phyloP scores from a whole-genome alignment of 1,140 invertebrate species.

The Himalopsyche phryganea region DNA sequence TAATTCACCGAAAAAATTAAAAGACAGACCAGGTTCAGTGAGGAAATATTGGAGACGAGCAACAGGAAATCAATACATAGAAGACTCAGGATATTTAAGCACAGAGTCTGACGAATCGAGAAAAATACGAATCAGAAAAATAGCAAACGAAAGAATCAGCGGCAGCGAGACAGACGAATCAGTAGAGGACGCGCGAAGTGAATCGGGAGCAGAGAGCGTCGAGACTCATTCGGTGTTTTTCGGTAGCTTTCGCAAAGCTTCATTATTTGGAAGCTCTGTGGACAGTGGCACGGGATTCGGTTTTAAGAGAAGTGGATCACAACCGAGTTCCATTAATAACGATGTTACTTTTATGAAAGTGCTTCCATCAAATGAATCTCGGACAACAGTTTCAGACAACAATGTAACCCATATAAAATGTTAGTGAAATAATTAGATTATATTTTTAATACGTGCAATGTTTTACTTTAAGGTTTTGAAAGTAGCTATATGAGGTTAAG shows the following conservation, averaged over 20 bases:
- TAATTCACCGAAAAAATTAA: conserved; percentile 11
- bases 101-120: conserved; percentile 65
- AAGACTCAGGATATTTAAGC: conserved; percentile 73
- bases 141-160: conserved; percentile 47
- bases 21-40: conserved; percentile 10
- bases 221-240: conserved; percentile 83
- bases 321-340: background rate
- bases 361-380: background rate
- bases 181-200: conserved; percentile 67
- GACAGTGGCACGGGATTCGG: conserved; percentile 29
- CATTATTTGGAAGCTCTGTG: conserved; percentile 22
- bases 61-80: conserved; percentile 37
- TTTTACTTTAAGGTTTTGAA: background rate
- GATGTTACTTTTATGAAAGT: background rate
- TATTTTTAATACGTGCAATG: conserved; percentile 8
- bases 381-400: background rate
- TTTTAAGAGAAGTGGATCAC: conserved; percentile 1
- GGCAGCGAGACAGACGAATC: conserved; percentile 57
- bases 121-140: conserved; percentile 41
- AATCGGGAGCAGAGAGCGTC: conserved; percentile 78
- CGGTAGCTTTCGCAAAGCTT: conserved; percentile 57
- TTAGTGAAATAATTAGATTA: conserved; percentile 13
- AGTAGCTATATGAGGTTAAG: too few relatives aligned
- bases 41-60: conserved; percentile 27
- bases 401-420: conserved; percentile 8